Conservation (phyloP, 1,140 invertebrate genomes). For the Drosophila carrolli region DNA sequence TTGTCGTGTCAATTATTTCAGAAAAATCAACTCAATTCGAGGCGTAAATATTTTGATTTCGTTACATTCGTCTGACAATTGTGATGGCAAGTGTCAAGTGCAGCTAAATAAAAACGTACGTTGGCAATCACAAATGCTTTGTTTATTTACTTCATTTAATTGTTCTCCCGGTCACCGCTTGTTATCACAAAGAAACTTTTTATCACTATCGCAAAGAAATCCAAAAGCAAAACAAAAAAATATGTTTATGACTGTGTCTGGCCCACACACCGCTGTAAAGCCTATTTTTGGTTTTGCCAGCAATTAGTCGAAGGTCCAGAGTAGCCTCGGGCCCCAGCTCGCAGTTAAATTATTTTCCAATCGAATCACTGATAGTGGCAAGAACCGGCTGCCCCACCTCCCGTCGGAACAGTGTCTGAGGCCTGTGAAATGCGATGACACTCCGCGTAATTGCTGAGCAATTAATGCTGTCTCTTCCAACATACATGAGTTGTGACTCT, state of each 20-base stretch:
- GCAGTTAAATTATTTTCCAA: slow-evolving; percentile 12
- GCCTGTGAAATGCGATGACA: slow-evolving; percentile 21
- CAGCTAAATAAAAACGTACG: slow-evolving; percentile 26
- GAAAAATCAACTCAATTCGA: slow-evolving; percentile 44
- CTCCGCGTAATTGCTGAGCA: slow-evolving; percentile 34
- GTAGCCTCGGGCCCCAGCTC: not conserved
- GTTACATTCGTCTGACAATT: slow-evolving; percentile 31
- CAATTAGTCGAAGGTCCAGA: slow-evolving; percentile 37
- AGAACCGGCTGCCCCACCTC: slow-evolving; percentile 7
- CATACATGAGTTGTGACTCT: slow-evolving; percentile 3
- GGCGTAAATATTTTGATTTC: slow-evolving; percentile 71
- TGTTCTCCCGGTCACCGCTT: slow-evolving; percentile 14
- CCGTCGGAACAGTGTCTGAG: slow-evolving; percentile 19
- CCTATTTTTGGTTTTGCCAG: slow-evolving; percentile 5
- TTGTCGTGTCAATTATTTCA: slow-evolving; percentile 62
- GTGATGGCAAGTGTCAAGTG: slow-evolving; percentile 42
- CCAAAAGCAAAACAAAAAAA: slow-evolving; percentile 16
- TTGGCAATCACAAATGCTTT: slow-evolving; percentile 15
- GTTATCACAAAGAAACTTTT: slow-evolving; percentile 27
- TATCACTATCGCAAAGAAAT: slow-evolving; percentile 25
- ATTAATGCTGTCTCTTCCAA: slow-evolving; percentile 20
- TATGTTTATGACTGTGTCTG: slow-evolving; percentile 23
- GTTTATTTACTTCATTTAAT: slow-evolving; percentile 39
- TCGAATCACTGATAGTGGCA: slow-evolving; percentile 3
- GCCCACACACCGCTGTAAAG: not conserved